Base-by-base conservation (phyloP, 2,113 vertebrate species). In the Pollimyrus isidori region DNA sequence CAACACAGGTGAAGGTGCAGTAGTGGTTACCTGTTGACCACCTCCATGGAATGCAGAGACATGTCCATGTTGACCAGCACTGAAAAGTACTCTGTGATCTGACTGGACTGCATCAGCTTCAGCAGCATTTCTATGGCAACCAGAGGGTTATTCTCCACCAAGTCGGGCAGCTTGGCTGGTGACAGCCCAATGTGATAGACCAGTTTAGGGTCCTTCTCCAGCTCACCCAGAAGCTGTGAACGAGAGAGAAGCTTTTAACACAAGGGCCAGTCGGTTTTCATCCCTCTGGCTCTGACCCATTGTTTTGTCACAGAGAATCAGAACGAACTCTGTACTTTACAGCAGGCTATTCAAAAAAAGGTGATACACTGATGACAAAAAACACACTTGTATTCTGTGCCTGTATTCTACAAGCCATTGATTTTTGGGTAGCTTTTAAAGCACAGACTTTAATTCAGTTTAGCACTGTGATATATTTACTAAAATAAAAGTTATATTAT, bases 21-120 rank as follows among this genome's bases (percentile, higher is more conserved):
- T 9, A n/a, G 17, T 58, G 94, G 95, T 94, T 91, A 99, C 98
- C 98, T 96, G 95, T 99, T 99, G 88, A 99, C 98, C 80, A 99
- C 98, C 96, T 99, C 98, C 98, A 99, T 99, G 52, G 98, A 99
- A 95, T 99, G 98, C 76, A 99, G 95, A 0, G 98, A 99, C 98
- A 99, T 99, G 94, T 99, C 98, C 98, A 99, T 99, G 92, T 99
- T 99, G 91, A 99, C 98, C 90, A 99, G 95, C 69, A 99, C 98
- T 0, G 97, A 98, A 94, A 99, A 99, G 46, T 99, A 99, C 92
- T 99, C 98, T 0, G 98, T 99, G 94, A 99, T 99, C 96, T 99
- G 98, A 93, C 97, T 99, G 89, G 98, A 99, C 92, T 98, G 98
- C 98, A 99, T 99, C 92, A 99, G 94, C 92, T 99, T 99, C 93